phyloP scores from a whole-genome alignment of 1,140 invertebrate genomes.

The Aporrectodea caliginosa region DNA sequence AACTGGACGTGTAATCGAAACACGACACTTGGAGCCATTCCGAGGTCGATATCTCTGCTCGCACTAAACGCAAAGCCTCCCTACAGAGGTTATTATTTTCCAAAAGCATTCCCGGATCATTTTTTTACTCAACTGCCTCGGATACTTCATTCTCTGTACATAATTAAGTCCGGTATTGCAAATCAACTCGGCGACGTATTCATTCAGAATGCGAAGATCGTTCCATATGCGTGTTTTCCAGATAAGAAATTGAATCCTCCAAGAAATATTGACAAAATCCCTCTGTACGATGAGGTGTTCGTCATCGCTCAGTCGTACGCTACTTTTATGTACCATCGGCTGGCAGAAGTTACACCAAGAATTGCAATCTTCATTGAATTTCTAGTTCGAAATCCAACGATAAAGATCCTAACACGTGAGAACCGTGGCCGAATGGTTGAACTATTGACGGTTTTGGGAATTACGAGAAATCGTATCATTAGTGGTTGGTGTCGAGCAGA shows the following conservation, averaged over 20 bases:
- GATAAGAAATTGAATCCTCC: background rate
- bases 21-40: background rate
- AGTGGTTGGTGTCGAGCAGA: slow-evolving; percentile 2
- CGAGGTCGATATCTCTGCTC: background rate
- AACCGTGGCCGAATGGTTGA: background rate
- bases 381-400: slow-evolving; percentile 1
- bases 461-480: slow-evolving; percentile 11
- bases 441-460: slow-evolving; percentile 16
- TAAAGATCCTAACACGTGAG: slow-evolving; percentile 13
- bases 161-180: background rate
- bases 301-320: slow-evolving; percentile 24
- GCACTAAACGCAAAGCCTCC: background rate
- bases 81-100: background rate
- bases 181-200: background rate
- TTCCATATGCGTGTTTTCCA: background rate
- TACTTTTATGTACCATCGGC: background rate
- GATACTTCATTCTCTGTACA: background rate
- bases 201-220: background rate
- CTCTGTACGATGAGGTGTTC: slow-evolving; percentile 15
- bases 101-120: background rate
- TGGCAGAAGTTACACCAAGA: slow-evolving; percentile 24
- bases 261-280: background rate
- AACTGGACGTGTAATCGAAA: background rate
- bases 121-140: background rate
- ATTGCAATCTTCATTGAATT: slow-evolving; percentile 14